Percentiles rank a stretch among this genome's conserved stretches.
Conservation (phyloP, 2,113 vertebrate species). For the Ochotona princeps region DNA sequence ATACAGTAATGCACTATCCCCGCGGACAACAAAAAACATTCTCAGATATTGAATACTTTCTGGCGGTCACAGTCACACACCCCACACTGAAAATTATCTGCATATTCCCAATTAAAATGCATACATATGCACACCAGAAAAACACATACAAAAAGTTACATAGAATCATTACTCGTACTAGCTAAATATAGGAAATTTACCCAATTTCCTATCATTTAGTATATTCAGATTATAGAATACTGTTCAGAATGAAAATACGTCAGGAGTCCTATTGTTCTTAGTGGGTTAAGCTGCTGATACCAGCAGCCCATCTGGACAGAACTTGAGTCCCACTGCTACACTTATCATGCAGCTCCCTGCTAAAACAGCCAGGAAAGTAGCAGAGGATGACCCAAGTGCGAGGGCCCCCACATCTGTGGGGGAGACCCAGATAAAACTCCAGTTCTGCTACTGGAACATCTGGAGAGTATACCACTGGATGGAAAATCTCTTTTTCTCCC, state of each 20-base stretch:
- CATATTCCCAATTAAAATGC: background rate
- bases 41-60: background rate
- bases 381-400: too few species aligned
- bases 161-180: background rate
- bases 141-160: background rate
- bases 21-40: background rate
- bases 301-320: too few species aligned
- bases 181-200: conserved; percentile 2
- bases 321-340: too few species aligned
- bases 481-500: too few species aligned
- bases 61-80: background rate
- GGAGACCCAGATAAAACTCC: too few species aligned
- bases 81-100: background rate
- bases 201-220: background rate
- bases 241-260: background rate
- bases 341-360: too few species aligned
- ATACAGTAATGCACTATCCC: background rate
- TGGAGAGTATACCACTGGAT: too few species aligned
- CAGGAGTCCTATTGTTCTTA: too few species aligned
- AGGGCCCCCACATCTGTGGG: too few species aligned
- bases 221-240: background rate
- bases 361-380: too few species aligned
- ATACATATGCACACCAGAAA: background rate
- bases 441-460: too few species aligned
- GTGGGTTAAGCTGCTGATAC: too few species aligned